A percentile compares a stretch with the other conserved stretches of the same genome.
phyloP scores from a whole-genome alignment of 2,113 vertebrate genomes.

The Arizona elegans region DNA sequence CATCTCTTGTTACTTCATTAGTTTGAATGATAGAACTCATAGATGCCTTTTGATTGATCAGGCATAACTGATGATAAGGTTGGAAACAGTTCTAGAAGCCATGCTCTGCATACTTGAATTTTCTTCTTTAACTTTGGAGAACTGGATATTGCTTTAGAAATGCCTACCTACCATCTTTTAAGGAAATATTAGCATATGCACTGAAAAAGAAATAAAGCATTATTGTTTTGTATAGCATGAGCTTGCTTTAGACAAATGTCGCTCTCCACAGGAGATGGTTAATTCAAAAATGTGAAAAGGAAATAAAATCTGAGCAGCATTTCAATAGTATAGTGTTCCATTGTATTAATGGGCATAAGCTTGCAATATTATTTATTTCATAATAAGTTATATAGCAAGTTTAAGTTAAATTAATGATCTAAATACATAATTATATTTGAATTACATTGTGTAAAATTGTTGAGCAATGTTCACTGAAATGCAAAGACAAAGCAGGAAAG shows the following conservation, averaged over 20 bases:
- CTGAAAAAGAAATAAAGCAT: not conserved
- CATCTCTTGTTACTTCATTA: not conserved
- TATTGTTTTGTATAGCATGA: not conserved
- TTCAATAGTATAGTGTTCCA: not conserved
- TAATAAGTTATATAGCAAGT: not conserved
- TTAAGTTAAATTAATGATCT: not conserved
- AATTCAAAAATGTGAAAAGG: not conserved
- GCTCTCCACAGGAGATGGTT: not conserved
- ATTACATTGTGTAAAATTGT: not conserved
- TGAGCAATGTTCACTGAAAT: not conserved
- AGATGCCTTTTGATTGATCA: not conserved
- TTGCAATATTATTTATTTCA: not conserved
- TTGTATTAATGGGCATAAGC: no score
- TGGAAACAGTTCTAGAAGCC: not conserved
- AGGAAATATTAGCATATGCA: not conserved
- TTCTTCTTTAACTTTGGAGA: not conserved
- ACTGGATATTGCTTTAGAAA: not conserved
- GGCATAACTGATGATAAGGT: not conserved
- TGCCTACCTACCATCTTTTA: not conserved
- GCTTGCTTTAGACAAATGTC: not conserved
- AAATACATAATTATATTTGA: not conserved
- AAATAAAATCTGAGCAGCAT: not conserved
- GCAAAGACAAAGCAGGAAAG: not conserved
- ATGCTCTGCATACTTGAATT: not conserved
- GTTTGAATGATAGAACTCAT: not conserved